Conservation (phyloP, 2,797 vertebrate genomes). For the Micrastur ruficollis region DNA sequence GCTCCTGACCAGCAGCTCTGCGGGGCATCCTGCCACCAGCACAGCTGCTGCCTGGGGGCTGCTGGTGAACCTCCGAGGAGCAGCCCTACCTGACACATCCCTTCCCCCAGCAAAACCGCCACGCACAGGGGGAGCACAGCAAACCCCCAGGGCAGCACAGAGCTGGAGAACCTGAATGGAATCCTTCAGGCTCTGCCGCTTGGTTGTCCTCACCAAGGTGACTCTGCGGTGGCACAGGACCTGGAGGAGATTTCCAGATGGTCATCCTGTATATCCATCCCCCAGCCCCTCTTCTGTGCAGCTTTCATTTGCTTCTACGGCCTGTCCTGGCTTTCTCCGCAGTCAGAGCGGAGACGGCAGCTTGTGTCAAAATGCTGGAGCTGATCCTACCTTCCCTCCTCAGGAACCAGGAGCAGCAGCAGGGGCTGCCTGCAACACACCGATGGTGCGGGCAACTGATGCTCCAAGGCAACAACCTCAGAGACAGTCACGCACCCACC, state of each 20-base stretch:
- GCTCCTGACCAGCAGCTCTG: not conserved
- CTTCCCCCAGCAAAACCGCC: not conserved
- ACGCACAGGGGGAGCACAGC: not conserved
- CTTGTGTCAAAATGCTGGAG: not conserved
- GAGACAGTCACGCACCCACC: fast-evolving
- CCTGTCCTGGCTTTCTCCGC: not conserved
- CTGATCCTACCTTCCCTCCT: not conserved
- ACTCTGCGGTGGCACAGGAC: not conserved
- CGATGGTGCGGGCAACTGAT: fast-evolving
- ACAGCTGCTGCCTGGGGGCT: not conserved
- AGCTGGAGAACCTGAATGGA: not conserved
- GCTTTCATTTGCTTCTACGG: not conserved
- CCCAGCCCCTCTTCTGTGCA: not conserved
- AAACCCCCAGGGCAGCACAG: not conserved
- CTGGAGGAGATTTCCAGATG: not conserved
- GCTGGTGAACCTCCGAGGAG: not conserved
- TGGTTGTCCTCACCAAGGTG: not conserved
- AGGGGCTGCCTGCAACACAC: not conserved
- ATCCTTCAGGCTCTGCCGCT: not conserved
- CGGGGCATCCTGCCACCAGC: not conserved
- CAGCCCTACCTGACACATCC: not conserved
- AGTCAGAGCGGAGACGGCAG: not conserved
- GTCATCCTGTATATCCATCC: not conserved
- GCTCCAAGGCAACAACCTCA: not conserved
- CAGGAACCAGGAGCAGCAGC: not conserved